These are phyloP conservation scores for Stramonita haemastoma DNA, from an alignment of 2,888 invertebrate species.

Conservation along the genomic window DNA sequence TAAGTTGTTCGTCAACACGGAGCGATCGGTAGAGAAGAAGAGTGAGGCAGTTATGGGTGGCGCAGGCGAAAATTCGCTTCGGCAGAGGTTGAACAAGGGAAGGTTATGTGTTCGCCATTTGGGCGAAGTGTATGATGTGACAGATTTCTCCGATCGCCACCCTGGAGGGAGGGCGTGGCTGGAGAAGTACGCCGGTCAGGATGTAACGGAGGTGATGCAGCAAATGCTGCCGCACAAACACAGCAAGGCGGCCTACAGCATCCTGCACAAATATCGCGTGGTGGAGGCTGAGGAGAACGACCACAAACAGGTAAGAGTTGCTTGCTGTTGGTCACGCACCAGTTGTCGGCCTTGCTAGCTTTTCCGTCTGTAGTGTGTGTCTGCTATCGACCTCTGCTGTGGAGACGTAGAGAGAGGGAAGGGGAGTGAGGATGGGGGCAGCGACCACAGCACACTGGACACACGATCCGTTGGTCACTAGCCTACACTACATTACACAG, in stretches of 20 bases:
- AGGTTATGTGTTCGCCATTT: conserved; percentile 57
- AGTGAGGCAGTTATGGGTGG: conserved; percentile 25
- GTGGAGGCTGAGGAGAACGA: conserved; percentile 44
- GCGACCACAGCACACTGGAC: too few species aligned
- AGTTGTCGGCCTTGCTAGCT: neutral
- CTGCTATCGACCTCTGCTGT: neutral
- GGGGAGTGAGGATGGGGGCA: too few species aligned
- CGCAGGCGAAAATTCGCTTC: conserved; percentile 42
- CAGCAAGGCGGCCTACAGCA: conserved; percentile 66
- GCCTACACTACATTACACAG: too few species aligned
- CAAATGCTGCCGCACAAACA: conserved; percentile 62
- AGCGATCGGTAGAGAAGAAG: neutral
- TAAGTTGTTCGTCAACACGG: neutral
- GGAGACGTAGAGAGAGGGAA: too few species aligned
- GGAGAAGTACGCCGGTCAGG: conserved; percentile 61
- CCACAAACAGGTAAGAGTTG: conserved; percentile 35
- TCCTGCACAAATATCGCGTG: conserved; percentile 68
- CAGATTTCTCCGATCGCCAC: conserved; percentile 69
- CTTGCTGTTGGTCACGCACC: neutral
- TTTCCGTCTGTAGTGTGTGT: neutral
- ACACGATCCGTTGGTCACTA: too few species aligned
- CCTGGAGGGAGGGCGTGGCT: conserved; percentile 69
- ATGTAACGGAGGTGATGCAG: conserved; percentile 67
- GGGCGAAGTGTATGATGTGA: conserved; percentile 69
- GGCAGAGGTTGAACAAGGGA: conserved; percentile 54